These are phyloP conservation scores for Lonchura striata DNA, from an alignment of 2,113 vertebrate genomes.

Conservation along the genomic window DNA sequence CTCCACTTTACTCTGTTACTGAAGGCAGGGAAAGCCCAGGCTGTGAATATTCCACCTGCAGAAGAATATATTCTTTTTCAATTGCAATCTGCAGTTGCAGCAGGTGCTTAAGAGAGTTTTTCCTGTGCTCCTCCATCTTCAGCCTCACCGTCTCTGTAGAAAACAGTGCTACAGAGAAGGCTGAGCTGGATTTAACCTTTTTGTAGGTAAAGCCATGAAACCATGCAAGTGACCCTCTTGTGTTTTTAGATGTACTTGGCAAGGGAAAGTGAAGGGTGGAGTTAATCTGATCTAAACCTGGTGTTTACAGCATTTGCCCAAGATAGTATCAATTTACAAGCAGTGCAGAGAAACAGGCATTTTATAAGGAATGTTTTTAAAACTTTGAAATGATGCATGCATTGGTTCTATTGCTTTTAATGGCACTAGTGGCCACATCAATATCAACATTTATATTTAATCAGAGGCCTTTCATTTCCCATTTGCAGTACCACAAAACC, in stretches of 20 bases:
- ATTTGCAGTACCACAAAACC: neutral
- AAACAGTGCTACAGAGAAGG: neutral
- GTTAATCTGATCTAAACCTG: neutral
- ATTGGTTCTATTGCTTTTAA: neutral
- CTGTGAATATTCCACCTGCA: neutral
- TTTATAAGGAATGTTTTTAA: neutral
- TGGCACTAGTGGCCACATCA: neutral
- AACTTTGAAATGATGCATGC: neutral
- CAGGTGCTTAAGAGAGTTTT: neutral
- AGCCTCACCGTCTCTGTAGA: neutral
- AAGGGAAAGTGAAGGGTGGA: neutral
- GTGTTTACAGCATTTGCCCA: neutral
- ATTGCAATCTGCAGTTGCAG: neutral
- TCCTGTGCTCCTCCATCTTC: neutral
- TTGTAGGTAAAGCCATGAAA: neutral
- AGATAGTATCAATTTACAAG: neutral
- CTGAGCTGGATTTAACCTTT: neutral
- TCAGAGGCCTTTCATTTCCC: neutral
- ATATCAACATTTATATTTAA: neutral
- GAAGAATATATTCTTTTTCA: neutral
- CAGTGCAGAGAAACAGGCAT: neutral
- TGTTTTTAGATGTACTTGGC: neutral
- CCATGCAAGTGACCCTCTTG: neutral
- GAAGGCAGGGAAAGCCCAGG: neutral
- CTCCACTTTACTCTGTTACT: neutral